Evolutionary conservation across 2,888 invertebrate genomes (phyloP), one percentile per base, ranked within the genome.

Genomic region (Oxycera nigricornis): DNA sequence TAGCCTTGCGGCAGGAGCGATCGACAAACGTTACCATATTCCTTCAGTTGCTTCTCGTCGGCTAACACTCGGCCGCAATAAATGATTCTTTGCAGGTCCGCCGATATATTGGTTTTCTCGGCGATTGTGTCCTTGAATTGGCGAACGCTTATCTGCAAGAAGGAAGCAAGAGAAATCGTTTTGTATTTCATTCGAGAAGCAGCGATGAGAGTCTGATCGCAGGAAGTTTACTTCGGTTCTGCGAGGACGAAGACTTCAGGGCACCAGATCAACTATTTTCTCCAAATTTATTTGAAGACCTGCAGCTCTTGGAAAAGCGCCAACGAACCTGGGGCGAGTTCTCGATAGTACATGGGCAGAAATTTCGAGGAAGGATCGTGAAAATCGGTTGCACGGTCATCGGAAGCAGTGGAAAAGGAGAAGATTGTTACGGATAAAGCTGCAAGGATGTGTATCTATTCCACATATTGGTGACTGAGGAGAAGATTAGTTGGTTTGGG

Each of bases 11-110:
- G 28, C 31, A n/a, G 61, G 9, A 22, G 17, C 4, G 39, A 41
- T 35, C 9, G 24, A 57, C 67, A 35, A 77, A 76, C 82, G 84
- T 83, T 87, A 94, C 95, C 94, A 86, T 94, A 95, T 82, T 96
- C 95, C 77, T 90, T 89, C 28, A 98, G 88, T 81, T 90, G 92
- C 79, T 92, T 93, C 14, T 94, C 94, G 87, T 98, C 95, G 81
- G 93, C 92, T 68, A 98, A 87, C 28, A 97, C 96, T 84, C 95
- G 88, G n/a, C 98, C 98, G 83, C 95, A 95, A 83, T 95, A 97
- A 80, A 98, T 98, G 46, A 98, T 89, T 74, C 97, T 89, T 83
- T 97, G 97, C 62, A 92, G 90, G 76, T 92, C 92, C 6, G 92
- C 91, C 26, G 93, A 89, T 79, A 97, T 92, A 74, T 89, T 90